These are phyloP conservation scores for Chinchilla lanigera DNA, from an alignment of 2,113 vertebrate genomes.

Conservation along the genomic window DNA sequence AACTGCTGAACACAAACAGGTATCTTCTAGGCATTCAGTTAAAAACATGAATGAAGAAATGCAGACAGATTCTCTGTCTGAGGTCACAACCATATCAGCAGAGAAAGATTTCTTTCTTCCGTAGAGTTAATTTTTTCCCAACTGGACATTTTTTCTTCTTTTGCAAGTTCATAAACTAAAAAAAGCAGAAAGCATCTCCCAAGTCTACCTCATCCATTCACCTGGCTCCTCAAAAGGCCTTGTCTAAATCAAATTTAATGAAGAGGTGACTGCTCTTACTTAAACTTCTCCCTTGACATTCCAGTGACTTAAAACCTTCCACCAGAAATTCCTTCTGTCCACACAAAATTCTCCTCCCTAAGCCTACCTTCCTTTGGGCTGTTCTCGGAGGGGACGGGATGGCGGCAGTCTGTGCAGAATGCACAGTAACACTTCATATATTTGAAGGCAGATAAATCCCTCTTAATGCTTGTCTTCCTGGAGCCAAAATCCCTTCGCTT, in stretches of 20 bases:
- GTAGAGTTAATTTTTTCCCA: background rate
- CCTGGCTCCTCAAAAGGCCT: constrained; percentile 27
- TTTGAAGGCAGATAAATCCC: constrained; percentile 77
- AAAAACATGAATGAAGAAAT: constrained; percentile 48
- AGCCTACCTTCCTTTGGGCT: constrained; percentile 29
- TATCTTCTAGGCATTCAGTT: background rate
- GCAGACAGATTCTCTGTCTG: background rate
- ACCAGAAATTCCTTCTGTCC: constrained; percentile 56
- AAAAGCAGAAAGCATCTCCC: background rate
- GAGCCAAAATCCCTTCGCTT: constrained; percentile 48
- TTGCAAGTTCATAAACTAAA: background rate
- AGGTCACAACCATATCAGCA: background rate
- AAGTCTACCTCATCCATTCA: background rate
- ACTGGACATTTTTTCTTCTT: background rate
- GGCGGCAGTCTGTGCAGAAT: background rate
- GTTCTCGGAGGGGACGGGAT: background rate
- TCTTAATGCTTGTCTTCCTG: constrained; percentile 76
- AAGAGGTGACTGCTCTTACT: constrained; percentile 58
- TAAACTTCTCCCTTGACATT: constrained; percentile 67
- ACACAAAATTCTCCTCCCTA: constrained; percentile 26
- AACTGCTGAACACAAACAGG: background rate
- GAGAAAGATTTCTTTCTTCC: background rate
- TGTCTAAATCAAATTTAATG: constrained; percentile 64
- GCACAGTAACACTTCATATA: constrained; percentile 73
- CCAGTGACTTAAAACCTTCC: constrained; percentile 61